These are phyloP conservation scores for Malaclemys terrapin DNA, from an alignment of 2,113 vertebrate genomes.

Conservation along the genomic window DNA sequence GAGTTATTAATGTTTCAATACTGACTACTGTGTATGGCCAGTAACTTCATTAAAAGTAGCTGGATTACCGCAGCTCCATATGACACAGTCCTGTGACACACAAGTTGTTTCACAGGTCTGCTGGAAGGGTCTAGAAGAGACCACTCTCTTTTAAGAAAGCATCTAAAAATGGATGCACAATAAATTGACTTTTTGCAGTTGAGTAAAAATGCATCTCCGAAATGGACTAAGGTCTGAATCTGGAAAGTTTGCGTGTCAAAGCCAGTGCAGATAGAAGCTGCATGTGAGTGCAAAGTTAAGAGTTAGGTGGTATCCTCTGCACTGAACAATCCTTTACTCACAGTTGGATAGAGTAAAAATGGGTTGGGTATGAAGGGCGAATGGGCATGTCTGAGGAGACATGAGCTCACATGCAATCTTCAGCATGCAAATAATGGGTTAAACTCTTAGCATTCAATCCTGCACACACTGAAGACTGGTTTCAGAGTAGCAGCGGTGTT, in stretches of 20 bases:
- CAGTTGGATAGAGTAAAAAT: background rate
- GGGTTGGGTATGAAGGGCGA: too few relatives aligned
- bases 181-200: accelerated
- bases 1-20: slow-evolving; percentile 52
- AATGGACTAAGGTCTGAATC: accelerated
- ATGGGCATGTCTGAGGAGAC: background rate
- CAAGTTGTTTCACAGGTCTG: background rate
- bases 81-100: background rate
- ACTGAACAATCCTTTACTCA: background rate
- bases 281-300: background rate
- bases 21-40: slow-evolving; percentile 40
- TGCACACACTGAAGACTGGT: accelerated
- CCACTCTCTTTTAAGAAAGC: background rate
- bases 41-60: background rate
- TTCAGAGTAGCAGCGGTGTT: too few relatives aligned
- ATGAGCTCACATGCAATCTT: background rate
- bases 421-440: background rate
- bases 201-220: background rate
- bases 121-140: background rate
- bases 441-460: background rate
- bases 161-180: background rate
- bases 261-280: background rate
- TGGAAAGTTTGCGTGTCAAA: accelerated
- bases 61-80: slow-evolving; percentile 5
- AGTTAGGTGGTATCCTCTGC: background rate